These are phyloP conservation scores for Chionis minor DNA, from an alignment of 2,113 vertebrate genomes.

Conservation along the genomic window DNA sequence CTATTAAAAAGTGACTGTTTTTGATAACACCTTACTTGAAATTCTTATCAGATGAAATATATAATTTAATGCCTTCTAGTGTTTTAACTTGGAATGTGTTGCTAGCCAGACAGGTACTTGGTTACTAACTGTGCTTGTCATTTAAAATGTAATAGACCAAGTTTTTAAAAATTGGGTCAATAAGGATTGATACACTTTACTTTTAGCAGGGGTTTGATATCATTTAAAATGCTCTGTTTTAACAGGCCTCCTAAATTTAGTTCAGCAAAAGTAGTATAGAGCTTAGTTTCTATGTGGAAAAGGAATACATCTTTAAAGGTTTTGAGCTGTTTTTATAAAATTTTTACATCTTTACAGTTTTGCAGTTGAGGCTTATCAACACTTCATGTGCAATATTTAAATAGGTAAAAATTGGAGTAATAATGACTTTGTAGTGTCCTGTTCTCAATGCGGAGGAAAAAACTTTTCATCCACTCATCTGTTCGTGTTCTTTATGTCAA, in stretches of 20 bases:
- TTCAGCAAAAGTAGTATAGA: background rate
- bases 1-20: background rate
- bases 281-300: background rate
- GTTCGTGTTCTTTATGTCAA: background rate
- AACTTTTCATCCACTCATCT: background rate
- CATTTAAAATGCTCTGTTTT: background rate
- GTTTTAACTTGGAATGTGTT: background rate
- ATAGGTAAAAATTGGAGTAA: background rate
- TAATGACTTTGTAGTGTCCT: background rate
- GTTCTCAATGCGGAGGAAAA: background rate
- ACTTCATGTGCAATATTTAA: background rate
- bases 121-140: background rate
- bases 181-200: background rate
- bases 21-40: background rate
- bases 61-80: background rate
- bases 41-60: background rate
- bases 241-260: background rate
- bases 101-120: background rate
- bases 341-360: background rate
- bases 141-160: background rate
- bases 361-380: background rate
- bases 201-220: background rate
- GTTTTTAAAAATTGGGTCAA: rapidly evolving
- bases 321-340: background rate
- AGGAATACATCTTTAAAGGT: background rate